These are phyloP conservation scores for Sprattus sprattus DNA, from an alignment of 2,113 vertebrate genomes.

Conservation along the genomic window DNA sequence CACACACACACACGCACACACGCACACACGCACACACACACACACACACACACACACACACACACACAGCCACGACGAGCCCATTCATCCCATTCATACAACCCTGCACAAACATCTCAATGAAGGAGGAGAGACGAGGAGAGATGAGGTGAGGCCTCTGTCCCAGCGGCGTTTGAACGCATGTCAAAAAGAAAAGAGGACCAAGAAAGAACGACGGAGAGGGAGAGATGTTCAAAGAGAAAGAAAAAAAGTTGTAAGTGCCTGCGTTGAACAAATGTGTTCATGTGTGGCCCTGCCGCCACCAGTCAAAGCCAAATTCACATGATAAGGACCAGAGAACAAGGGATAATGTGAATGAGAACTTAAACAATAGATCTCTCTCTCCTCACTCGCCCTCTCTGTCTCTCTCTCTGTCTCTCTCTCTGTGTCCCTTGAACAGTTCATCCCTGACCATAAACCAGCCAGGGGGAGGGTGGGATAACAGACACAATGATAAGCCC, in stretches of 20 bases:
- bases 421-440: conserved; percentile 29
- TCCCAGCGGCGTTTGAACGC: background rate
- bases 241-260: background rate
- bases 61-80: background rate
- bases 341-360: background rate
- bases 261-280: background rate
- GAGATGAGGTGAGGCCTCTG: background rate
- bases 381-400: conserved; percentile 11
- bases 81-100: conserved; percentile 6
- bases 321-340: background rate
- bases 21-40: background rate
- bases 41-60: conserved; percentile 4
- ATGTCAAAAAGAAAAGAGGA: background rate
- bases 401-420: conserved; percentile 27
- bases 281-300: background rate
- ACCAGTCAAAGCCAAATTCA: background rate
- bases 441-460: conserved; percentile 45
- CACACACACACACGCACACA: background rate
- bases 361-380: background rate
- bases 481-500: conserved; percentile 42
- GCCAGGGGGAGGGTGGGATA: conserved; percentile 45
- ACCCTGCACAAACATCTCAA: background rate
- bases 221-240: background rate
- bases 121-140: background rate
- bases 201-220: too few relatives aligned